Base-by-base conservation (phyloP, 92 coral and sea anemone species). In the Blastomussa wellsi region DNA sequence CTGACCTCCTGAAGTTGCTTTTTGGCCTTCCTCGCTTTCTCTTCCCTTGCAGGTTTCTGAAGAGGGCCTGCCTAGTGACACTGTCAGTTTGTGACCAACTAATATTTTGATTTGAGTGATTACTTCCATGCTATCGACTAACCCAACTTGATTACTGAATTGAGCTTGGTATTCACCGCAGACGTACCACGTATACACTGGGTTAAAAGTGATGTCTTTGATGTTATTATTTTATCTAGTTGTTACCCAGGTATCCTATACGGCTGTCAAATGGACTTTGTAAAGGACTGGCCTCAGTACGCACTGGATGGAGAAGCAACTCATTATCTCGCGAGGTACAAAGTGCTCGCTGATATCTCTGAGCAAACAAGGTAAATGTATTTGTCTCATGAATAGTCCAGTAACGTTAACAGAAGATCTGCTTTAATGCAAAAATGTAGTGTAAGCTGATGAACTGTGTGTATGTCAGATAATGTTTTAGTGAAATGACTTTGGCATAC, bases 221-320 rank as follows among this genome's bases (percentile, higher is more conserved):
- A 28, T 38, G 14, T 37, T 33, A 51, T 4, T 85, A 74, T 82
- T 67, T 87, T n/a, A n/a, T n/a, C 57, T 48, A 97, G 96, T 74
- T 92, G 84, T 32, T 97, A 87, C 79, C 98, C 98, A 7, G 99
- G 99, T 57, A 97, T 97, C 79, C 76, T 97, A 53, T 94, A 93
- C 75, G 95, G 96, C 70, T 97, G 98, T 84, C 98, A 94, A 76
- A 88, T 91, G 78, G 89, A 97, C 90, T 97, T 94, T 91, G 93
- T 97, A 4, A 94, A 97, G 67, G 98, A 97, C 89, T 97, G 99
- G 98, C 98, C 97, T 16, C 91, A 89, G 84, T 93, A 97, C 52
- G 99, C 99, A 7, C 79, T 97, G 72, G 97, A 93, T 65, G 99
- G 98, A 42, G 95, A 94, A 83, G 99, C 99, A 12, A 88, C 89